phyloP scores from a whole-genome alignment of 2,113 vertebrate genomes.

The Callithrix jacchus region DNA sequence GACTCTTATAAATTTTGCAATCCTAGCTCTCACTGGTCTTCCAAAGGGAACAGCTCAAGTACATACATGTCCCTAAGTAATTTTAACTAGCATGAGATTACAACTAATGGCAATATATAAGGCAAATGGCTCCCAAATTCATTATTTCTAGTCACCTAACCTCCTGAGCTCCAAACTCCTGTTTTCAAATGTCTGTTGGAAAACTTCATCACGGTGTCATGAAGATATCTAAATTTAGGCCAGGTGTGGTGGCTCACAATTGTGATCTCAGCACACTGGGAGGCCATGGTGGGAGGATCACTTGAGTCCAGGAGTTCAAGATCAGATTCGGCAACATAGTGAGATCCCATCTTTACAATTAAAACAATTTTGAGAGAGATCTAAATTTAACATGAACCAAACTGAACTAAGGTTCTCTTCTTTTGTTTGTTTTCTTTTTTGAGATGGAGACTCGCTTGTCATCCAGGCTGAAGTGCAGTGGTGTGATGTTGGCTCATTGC shows the following conservation, averaged over 20 bases:
- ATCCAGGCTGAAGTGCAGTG: no score
- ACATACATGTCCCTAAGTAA: background rate
- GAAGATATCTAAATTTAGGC: background rate
- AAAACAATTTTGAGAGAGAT: background rate
- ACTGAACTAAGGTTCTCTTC: background rate
- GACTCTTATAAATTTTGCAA: background rate
- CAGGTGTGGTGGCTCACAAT: no score
- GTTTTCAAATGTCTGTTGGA: background rate
- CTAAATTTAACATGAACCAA: background rate
- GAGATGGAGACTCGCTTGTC: no score
- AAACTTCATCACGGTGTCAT: background rate
- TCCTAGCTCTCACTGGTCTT: background rate
- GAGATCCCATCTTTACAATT: no score
- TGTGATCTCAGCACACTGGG: no score
- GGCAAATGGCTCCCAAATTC: background rate
- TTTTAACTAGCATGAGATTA: background rate
- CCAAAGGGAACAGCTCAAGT: background rate
- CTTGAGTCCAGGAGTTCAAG: no score
- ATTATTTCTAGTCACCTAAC: background rate
- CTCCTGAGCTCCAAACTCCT: background rate
- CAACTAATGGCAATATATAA: background rate
- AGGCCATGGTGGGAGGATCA: no score
- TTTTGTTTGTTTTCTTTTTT: no score
- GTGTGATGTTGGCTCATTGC: no score
- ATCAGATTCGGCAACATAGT: no score